Conservation (phyloP, 2,888 invertebrate species). For the Colostygia pectinataria region DNA sequence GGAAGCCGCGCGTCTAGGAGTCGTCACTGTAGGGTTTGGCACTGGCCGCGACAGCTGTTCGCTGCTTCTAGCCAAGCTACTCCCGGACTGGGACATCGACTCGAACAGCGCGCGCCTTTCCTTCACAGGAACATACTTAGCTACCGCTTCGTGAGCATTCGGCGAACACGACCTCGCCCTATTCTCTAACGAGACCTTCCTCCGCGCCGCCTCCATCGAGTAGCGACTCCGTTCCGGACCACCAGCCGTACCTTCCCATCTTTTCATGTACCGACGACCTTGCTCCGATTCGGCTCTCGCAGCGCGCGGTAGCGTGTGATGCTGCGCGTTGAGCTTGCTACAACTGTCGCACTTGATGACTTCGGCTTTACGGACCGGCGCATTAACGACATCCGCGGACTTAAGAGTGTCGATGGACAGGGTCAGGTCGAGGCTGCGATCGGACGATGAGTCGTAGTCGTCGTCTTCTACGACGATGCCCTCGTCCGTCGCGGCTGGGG, state of each 20-base stretch:
- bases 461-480: constrained; percentile 81
- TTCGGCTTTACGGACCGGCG: constrained; percentile 69
- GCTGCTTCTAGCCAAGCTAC: constrained; percentile 85
- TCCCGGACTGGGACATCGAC: constrained; percentile 85
- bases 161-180: constrained; percentile 76
- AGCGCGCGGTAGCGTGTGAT: constrained; percentile 74
- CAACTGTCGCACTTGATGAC: constrained; percentile 76
- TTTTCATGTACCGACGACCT: constrained; percentile 71
- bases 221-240: constrained; percentile 69
- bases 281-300: constrained; percentile 69
- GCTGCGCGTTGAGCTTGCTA: constrained; percentile 69
- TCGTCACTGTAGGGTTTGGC: constrained; percentile 57
- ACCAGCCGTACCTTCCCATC: constrained; percentile 73
- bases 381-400: constrained; percentile 69
- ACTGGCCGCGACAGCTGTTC: constrained; percentile 80
- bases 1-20: constrained; percentile 85
- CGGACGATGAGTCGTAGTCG: constrained; percentile 82
- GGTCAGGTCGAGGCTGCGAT: constrained; percentile 81
- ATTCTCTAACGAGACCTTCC: constrained; percentile 68
- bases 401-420: constrained; percentile 78
- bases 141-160: constrained; percentile 72
- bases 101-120: constrained; percentile 88
- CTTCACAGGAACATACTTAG: constrained; percentile 87
- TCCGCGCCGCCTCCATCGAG: constrained; percentile 69
- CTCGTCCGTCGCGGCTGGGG: constrained; percentile 78